Evolutionary conservation across 2,797 vertebrate species (phyloP).

Genomic region (Leucoraja ocellata): DNA sequence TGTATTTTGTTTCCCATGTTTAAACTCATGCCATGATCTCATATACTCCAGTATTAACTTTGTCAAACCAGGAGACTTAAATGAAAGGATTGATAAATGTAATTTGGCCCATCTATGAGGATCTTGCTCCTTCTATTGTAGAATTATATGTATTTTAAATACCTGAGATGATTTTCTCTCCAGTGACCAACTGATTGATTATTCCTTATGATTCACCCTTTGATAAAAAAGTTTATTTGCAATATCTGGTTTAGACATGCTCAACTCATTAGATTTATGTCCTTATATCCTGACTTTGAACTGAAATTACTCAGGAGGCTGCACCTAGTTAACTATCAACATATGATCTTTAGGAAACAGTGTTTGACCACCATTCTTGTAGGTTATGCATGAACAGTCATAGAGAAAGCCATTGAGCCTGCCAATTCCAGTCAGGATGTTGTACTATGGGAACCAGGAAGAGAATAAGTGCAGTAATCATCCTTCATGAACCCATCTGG

Average conservation of each 20-base stretch:
- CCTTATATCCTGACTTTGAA: neutral
- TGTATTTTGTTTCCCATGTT: no score
- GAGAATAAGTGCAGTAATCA: constrained; percentile 9
- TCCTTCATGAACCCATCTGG: constrained; percentile 25
- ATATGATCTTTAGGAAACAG: constrained; percentile 13
- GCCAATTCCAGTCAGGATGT: neutral
- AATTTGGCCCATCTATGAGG: neutral
- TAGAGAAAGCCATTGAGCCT: neutral
- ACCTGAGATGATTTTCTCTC: neutral
- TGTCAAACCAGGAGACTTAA: neutral
- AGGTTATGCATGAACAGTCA: neutral
- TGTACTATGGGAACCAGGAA: neutral
- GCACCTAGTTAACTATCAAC: constrained; percentile 10
- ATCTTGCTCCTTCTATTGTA: neutral
- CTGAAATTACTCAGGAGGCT: neutral
- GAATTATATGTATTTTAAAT: neutral
- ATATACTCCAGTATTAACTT: no score
- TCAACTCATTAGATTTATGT: neutral
- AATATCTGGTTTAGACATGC: neutral
- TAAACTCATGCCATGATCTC: no score
- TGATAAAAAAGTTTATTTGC: neutral
- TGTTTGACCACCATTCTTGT: neutral
- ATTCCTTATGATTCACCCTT: neutral
- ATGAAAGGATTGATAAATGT: neutral
- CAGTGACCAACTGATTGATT: neutral